phyloP scores from a whole-genome alignment of 1,140 invertebrate species.

The Drosophila tani region DNA sequence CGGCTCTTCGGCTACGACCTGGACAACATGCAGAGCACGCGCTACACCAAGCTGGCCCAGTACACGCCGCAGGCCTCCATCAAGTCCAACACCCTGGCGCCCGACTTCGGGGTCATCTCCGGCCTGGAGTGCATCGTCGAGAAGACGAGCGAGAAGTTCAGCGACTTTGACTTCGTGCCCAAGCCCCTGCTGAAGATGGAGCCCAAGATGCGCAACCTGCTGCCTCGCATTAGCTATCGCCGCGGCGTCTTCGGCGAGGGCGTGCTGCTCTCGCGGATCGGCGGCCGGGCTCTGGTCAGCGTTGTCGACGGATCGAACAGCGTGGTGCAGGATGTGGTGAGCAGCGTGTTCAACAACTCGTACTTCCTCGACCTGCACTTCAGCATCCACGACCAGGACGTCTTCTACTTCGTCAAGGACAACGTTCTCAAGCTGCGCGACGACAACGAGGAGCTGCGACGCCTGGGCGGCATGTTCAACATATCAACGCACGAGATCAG shows the following conservation, averaged over 20 bases:
- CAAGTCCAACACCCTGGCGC: conserved; percentile 91
- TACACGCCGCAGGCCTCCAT: conserved; percentile 91
- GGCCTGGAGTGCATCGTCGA: conserved; percentile 94
- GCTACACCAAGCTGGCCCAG: conserved; percentile 91
- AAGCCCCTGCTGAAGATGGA: conserved; percentile 93
- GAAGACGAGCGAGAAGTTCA: conserved; percentile 92
- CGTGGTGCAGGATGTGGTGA: conserved; percentile 96
- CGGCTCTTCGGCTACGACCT: conserved; percentile 95
- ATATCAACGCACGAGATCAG: conserved; percentile 95
- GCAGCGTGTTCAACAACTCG: conserved; percentile 97
- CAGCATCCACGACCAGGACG: conserved; percentile 95
- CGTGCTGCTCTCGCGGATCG: conserved; percentile 93
- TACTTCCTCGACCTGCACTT: conserved; percentile 96
- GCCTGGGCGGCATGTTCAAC: conserved; percentile 96
- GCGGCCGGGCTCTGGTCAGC: conserved; percentile 92
- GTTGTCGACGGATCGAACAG: conserved; percentile 94
- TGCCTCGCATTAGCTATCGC: conserved; percentile 92
- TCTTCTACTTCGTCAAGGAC: conserved; percentile 98
- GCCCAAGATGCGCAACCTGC: conserved; percentile 91
- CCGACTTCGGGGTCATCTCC: conserved; percentile 94
- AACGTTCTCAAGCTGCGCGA: conserved; percentile 94
- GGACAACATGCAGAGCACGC: conserved; percentile 92
- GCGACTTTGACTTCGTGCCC: conserved; percentile 92
- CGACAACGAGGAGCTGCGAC: conserved; percentile 94
- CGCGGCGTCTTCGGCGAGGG: conserved; percentile 95